phyloP scores from a whole-genome alignment of 2,797 vertebrate genomes.

The Lithobates pipiens region DNA sequence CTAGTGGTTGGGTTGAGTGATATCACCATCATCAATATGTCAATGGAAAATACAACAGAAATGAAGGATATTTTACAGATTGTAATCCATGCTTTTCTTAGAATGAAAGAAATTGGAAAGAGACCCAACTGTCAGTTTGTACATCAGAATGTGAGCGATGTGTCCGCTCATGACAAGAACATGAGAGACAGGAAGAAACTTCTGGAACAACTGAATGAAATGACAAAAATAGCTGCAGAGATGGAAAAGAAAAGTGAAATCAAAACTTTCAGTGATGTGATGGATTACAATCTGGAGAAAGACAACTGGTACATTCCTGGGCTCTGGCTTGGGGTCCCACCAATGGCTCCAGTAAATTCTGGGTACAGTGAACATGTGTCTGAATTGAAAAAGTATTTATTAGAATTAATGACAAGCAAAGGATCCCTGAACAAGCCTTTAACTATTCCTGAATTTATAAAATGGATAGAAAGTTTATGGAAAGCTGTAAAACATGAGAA shows the following conservation, averaged over 20 bases:
- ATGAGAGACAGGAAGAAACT: conserved; percentile 25
- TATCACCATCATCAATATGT: conserved; percentile 75
- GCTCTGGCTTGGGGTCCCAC: conserved; percentile 74
- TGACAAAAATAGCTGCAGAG: conserved; percentile 58
- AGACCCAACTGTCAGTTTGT: conserved; percentile 48
- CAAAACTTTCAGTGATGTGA: conserved; percentile 59
- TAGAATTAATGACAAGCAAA: conserved; percentile 72
- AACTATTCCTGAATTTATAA: conserved; percentile 75
- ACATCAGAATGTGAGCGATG: conserved; percentile 48
- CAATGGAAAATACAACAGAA: conserved; percentile 65
- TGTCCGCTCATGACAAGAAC: conserved; percentile 29
- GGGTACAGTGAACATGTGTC: conserved; percentile 70
- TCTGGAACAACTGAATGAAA: conserved; percentile 45
- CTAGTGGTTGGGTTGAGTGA: conserved; percentile 75
- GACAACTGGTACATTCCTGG: conserved; percentile 72
- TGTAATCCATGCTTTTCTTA: conserved; percentile 48
- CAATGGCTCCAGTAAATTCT: conserved; percentile 68
- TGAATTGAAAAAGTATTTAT: conserved; percentile 77
- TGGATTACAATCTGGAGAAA: conserved; percentile 34
- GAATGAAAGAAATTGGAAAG: conserved; percentile 52
- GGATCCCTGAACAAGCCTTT: conserved; percentile 29
- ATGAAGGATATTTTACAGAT: conserved; percentile 53
- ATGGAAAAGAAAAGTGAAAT: conserved; percentile 64
- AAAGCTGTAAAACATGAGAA: conserved; percentile 65
- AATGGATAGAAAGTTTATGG: conserved; percentile 76